These are phyloP conservation scores for Manis pentadactyla DNA, from an alignment of 2,797 vertebrate species.

Conservation along the genomic window DNA sequence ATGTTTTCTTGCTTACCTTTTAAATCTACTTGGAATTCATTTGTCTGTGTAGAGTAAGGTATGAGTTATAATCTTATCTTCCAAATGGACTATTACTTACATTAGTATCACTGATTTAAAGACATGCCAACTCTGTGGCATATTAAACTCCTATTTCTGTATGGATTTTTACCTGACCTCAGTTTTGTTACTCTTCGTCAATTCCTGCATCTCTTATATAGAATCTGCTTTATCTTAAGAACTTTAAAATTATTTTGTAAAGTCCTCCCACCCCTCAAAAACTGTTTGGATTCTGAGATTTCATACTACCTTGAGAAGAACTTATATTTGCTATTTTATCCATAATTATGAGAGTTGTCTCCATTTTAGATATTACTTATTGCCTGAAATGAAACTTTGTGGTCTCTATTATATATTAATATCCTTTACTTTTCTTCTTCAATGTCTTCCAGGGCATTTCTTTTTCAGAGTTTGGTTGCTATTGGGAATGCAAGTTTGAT, in stretches of 20 bases:
- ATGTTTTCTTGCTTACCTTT: neutral
- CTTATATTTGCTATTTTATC: neutral
- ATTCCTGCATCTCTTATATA: neutral
- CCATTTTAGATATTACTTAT: neutral
- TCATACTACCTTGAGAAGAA: neutral
- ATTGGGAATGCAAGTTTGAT: neutral
- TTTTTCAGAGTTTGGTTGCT: neutral
- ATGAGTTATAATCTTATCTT: neutral
- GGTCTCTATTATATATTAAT: neutral
- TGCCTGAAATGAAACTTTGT: neutral
- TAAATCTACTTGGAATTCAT: too few relatives aligned
- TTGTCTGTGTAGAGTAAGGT: neutral
- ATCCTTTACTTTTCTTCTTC: neutral
- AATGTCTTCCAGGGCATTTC: neutral
- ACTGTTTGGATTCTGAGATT: neutral
- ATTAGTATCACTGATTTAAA: neutral
- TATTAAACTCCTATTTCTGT: neutral
- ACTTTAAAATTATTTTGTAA: neutral
- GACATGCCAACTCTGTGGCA: neutral
- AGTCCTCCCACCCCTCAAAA: neutral
- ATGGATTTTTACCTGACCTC: neutral
- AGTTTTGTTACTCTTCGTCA: neutral
- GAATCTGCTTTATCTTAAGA: neutral
- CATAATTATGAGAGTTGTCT: neutral
- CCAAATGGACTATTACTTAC: neutral